Evolutionary conservation across 1,140 invertebrate species (phyloP), one percentile per base, ranked within the genome.

Genomic region (Lepidurus couesii): DNA sequence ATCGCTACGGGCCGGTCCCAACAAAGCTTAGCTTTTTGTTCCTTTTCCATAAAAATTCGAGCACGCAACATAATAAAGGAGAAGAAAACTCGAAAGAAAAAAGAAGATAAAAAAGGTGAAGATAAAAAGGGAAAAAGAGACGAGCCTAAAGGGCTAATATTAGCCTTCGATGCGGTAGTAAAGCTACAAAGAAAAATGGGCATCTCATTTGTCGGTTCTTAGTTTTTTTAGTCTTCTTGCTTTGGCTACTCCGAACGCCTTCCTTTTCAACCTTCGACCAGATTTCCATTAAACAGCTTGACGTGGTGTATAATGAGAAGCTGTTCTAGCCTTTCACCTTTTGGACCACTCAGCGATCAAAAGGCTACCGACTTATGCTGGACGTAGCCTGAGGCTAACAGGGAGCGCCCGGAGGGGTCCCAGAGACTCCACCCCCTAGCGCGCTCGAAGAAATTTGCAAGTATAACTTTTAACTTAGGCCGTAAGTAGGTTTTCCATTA

Each of bases 141-240:
- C n/a, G 53, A 65, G 16, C 21, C 21, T 9, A 65, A 34, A 34
- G 34, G 53, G 21, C 53, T 65, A 65, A 65, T 65, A 65, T 65
- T 65, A 65, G 53, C 53, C n/a, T 65, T 65, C 13, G n/a, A 65
- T 65, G 53, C 8, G 13, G 53, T 65, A 9, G n/a, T 9, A 65
- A 65, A 65, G 53, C 53, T n/a, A 65, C 53, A 65, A 65, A 65
- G 53, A 65, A 65, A 65, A 65, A 65, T 21, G 53, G 53, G 53
- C 8, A 21, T 65, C 53, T 65, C 53, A 65, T 65, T 65, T 65
- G 53, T 65, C 53, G 53, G 34, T 65, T 65, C 53, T 65, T 65
- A 65, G 47, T 13, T 65, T 21, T 21, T 65, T 65, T 21, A 8
- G 16, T 65, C 53, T 7, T 21, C 53, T 13, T 65, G 21, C 9